Conservation (phyloP, 2,113 vertebrate genomes). For the Sinocyclocheilus grahami region DNA sequence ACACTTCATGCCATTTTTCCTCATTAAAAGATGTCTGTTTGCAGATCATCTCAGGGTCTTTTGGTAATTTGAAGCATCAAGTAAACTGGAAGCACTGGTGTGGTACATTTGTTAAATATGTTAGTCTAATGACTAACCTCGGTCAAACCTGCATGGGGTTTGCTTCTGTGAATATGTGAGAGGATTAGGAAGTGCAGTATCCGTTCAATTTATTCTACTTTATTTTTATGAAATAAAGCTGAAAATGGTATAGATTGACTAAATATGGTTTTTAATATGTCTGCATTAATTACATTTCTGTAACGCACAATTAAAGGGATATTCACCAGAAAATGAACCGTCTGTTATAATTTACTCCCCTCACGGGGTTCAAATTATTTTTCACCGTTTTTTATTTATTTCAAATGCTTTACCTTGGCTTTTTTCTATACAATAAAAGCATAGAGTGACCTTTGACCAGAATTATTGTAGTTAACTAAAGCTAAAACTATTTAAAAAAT, state of each 20-base stretch:
- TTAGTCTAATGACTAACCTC: constrained; percentile 31
- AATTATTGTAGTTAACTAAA: neutral
- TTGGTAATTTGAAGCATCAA: constrained; percentile 29
- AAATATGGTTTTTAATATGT: neutral
- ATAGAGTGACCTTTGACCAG: neutral
- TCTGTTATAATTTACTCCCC: neutral
- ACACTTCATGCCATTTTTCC: constrained; percentile 61
- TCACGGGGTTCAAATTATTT: neutral
- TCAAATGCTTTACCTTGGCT: neutral
- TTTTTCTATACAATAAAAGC: too few relatives aligned
- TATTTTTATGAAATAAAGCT: neutral
- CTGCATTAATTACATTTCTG: neutral
- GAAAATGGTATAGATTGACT: neutral
- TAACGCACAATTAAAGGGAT: neutral
- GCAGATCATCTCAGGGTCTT: neutral
- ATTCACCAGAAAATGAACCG: neutral
- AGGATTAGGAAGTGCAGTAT: neutral
- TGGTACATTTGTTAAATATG: constrained; percentile 7
- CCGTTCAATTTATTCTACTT: neutral
- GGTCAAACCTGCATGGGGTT: constrained; percentile 29
- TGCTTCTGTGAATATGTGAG: constrained; percentile 24
- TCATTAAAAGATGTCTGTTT: constrained; percentile 58
- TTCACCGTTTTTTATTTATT: neutral
- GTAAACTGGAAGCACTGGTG: constrained; percentile 27
- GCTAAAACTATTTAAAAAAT: neutral